Evolutionary conservation across 2,113 vertebrate species (phyloP), one percentile per base, ranked within the genome.

Genomic region (Sigmodon hispidus): DNA sequence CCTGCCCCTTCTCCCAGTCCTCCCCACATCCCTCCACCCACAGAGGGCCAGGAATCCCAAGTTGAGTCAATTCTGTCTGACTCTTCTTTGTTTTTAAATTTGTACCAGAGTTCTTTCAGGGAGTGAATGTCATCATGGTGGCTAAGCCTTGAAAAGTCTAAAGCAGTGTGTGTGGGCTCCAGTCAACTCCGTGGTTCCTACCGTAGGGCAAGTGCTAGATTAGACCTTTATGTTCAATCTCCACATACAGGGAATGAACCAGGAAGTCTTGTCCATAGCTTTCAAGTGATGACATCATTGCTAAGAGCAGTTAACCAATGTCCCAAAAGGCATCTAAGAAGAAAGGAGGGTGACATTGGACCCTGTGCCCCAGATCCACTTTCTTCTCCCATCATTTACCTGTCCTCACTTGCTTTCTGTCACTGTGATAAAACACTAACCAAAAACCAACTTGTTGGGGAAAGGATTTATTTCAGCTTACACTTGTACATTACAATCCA

Each of bases 91-190:
- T n/a, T n/a, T 69, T 89, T 57, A 72, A 36, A 48, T 61, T 76
- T 90, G 21, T 83, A 61, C 57, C 70, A 85, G 21, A 22, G 8
- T 72, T 86, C 77, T 93, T 84, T 40, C 19, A 21, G 92, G 31
- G 19, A 88, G 3, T 22, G 31, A 88, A 70, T 63, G 21, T 16
- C 84, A 29, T 69, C 48, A 43, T 43, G 40, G 92, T 22, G 63
- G 40, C 29, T 21, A 92, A 13, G 13, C 24, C 86, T 77, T 73
- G 55, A 85, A 89, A 96, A 79, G 43, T 90, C 63, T 63, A 92
- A 93, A 55, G 43, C 67, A 77, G 21, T 10, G 21, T 36, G 3
- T 11, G 57, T 17, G 4, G 9, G 65, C 50, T 73, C 59, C 59
- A 19, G 43, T 73, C 69, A 59, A 69, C 36, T 81, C n/a, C 75